Evolutionary conservation across 2,113 vertebrate genomes (phyloP).

Genomic region (Hyaena hyaena): DNA sequence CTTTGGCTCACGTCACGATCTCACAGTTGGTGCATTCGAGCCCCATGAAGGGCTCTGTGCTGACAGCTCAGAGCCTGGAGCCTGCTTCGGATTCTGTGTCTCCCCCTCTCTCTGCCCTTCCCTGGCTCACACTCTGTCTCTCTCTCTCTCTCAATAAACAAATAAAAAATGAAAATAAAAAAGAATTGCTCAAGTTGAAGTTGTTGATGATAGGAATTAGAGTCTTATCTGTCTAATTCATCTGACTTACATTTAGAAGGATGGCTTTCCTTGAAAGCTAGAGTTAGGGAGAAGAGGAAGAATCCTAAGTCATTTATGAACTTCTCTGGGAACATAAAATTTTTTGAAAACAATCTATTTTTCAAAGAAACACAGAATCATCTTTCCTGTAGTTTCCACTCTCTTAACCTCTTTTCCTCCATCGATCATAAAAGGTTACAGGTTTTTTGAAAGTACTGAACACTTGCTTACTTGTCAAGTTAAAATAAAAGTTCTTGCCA

Average conservation of each 20-base stretch:
- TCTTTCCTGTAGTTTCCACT: background rate
- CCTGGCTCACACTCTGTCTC: no score
- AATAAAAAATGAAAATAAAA: no score
- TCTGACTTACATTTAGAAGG: slow-evolving; percentile 6
- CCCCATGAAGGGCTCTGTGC: no score
- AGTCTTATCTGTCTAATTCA: background rate
- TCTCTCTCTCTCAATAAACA: no score
- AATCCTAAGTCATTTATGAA: background rate
- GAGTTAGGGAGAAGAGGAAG: background rate
- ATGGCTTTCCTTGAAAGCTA: background rate
- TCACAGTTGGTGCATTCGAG: no score
- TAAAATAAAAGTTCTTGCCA: background rate
- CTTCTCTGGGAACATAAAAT: background rate
- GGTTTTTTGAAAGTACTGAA: background rate
- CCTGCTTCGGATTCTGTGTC: no score
- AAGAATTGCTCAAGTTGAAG: slow-evolving; percentile 35
- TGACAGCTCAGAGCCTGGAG: no score
- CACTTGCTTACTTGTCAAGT: background rate
- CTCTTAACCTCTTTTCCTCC: background rate
- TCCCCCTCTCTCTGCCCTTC: no score
- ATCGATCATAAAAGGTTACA: background rate
- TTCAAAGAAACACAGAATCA: background rate
- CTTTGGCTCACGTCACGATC: no score
- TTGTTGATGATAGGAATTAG: background rate
- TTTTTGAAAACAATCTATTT: slow-evolving; percentile 25